Evolutionary conservation across 1,140 invertebrate genomes (phyloP).

Genomic region (Eurosta solidaginis): DNA sequence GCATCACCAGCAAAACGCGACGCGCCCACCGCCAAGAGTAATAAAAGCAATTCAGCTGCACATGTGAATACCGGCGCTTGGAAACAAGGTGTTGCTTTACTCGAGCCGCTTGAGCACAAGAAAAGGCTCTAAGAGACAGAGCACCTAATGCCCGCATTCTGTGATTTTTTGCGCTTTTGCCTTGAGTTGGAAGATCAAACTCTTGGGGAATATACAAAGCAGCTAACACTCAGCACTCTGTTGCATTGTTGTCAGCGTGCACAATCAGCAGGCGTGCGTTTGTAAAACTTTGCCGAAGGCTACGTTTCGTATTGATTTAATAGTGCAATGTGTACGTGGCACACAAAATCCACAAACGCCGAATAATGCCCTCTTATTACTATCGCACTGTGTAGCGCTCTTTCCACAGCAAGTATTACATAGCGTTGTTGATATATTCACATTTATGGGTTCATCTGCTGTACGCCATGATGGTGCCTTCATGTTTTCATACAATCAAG

Average conservation of each 20-base stretch:
- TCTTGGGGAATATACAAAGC: slow-evolving; percentile 87
- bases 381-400: slow-evolving; percentile 76
- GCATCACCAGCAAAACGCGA: neutral
- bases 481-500: slow-evolving; percentile 89
- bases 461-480: slow-evolving; percentile 90
- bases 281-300: slow-evolving; percentile 61
- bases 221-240: slow-evolving; percentile 79
- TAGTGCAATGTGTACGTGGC: slow-evolving; percentile 85
- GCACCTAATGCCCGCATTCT: slow-evolving; percentile 73
- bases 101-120: slow-evolving; percentile 85
- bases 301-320: slow-evolving; percentile 77
- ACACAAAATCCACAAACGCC: slow-evolving; percentile 94
- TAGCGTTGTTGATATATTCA: slow-evolving; percentile 93
- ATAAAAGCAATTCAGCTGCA: slow-evolving; percentile 51
- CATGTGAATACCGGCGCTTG: slow-evolving; percentile 67
- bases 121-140: slow-evolving; percentile 71
- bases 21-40: too few relatives aligned
- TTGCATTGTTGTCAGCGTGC: slow-evolving; percentile 72
- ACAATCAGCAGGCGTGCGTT: slow-evolving; percentile 60
- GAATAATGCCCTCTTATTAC: slow-evolving; percentile 82
- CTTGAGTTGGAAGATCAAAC: slow-evolving; percentile 80
- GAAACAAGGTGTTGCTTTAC: slow-evolving; percentile 75
- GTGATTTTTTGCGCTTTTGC: slow-evolving; percentile 78
- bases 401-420: slow-evolving; percentile 83
- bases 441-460: slow-evolving; percentile 91